Evolutionary conservation across 2,797 vertebrate genomes (phyloP).

Genomic region (Ceryle rudis): DNA sequence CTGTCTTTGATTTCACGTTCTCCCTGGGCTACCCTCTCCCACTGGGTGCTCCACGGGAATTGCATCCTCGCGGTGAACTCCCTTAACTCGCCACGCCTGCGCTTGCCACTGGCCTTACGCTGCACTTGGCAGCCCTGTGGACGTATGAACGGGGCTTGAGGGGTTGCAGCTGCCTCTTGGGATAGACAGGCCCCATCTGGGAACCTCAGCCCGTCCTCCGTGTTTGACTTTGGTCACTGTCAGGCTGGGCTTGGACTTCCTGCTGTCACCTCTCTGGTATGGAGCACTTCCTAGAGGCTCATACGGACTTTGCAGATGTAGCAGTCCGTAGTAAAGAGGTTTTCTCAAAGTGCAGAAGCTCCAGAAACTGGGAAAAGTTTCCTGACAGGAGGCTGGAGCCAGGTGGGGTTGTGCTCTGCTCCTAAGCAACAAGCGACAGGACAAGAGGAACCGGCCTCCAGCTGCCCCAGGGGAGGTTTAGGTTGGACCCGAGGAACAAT

Average conservation of each 20-base stretch:
- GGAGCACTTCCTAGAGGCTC: background rate
- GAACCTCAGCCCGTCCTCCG: background rate
- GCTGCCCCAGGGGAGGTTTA: background rate
- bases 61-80: background rate
- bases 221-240: background rate
- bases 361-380: background rate
- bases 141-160: background rate
- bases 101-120: background rate
- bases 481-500: background rate
- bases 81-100: background rate
- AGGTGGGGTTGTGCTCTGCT: background rate
- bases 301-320: accelerated
- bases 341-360: background rate
- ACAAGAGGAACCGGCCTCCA: background rate
- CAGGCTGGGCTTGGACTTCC: background rate
- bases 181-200: background rate
- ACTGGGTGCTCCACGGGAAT: background rate
- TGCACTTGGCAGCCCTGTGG: background rate
- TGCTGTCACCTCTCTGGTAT: accelerated
- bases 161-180: background rate
- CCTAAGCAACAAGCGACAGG: background rate
- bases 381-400: background rate
- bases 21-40: too few species aligned
- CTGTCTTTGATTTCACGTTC: too few species aligned
- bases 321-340: background rate